phyloP scores from a whole-genome alignment of 2,888 invertebrate genomes.

The Druceiella hillmani region DNA sequence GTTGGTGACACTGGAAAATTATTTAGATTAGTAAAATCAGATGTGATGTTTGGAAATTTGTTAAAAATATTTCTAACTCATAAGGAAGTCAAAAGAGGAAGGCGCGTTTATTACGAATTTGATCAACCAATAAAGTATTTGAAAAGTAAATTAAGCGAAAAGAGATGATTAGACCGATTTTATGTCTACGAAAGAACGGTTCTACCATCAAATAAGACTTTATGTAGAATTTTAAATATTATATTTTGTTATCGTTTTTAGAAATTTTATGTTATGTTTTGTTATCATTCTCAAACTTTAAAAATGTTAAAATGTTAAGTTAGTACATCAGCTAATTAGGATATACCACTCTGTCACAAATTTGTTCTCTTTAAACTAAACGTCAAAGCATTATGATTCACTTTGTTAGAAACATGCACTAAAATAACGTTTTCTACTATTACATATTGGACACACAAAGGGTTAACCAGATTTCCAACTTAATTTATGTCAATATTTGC shows the following conservation, averaged over 20 bases:
- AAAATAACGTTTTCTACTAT: constrained; percentile 6
- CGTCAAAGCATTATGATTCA: constrained; percentile 1
- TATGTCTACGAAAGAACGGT: too few species aligned
- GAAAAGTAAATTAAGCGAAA: constrained; percentile 1
- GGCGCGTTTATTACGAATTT: constrained; percentile 3
- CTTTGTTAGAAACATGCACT: constrained; percentile 7
- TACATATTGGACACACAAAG: constrained; percentile 5
- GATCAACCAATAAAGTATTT: constrained; percentile 6
- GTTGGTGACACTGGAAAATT: constrained; percentile 3
- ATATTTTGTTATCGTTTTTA: too few species aligned
- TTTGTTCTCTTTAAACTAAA: constrained; percentile 1
- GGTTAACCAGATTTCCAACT: constrained; percentile 5
- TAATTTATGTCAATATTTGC: constrained; percentile 2
- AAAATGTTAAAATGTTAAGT: constrained; percentile 3
- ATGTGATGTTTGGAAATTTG: constrained; percentile 3
- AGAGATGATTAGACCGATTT: too few species aligned
- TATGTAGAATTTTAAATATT: too few species aligned
- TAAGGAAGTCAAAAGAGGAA: constrained; percentile 3
- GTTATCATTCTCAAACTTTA: too few species aligned
- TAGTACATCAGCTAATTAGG: neutral
- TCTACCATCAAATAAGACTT: too few species aligned
- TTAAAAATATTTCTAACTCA: neutral
- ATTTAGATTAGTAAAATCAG: constrained; percentile 1
- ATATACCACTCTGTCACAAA: too few species aligned
- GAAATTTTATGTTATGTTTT: too few species aligned